Evolutionary conservation across 2,888 invertebrate genomes (phyloP).

Genomic region (Mylabris sibirica): DNA sequence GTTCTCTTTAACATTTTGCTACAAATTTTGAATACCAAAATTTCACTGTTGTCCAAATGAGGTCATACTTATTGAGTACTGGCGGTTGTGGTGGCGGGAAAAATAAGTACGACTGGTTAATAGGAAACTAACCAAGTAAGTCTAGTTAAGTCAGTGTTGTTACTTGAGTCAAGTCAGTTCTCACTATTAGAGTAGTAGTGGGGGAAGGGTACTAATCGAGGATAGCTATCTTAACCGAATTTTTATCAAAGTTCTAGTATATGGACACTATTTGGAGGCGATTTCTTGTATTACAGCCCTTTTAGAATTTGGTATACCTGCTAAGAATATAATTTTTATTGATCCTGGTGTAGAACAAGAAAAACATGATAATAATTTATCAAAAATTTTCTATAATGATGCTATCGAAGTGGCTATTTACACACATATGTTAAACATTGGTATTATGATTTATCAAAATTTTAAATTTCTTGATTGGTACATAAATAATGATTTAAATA

Average conservation of each 20-base stretch:
- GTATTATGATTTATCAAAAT: constrained; percentile 63
- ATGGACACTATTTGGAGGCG: constrained; percentile 72
- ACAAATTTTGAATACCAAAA: too few relatives aligned
- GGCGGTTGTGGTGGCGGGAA: too few relatives aligned
- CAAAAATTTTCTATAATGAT: constrained; percentile 54
- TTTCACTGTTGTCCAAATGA: too few relatives aligned
- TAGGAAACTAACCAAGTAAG: too few relatives aligned
- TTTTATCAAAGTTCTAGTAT: constrained; percentile 67
- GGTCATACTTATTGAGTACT: too few relatives aligned
- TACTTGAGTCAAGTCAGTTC: too few relatives aligned
- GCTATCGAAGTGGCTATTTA: constrained; percentile 66
- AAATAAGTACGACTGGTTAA: too few relatives aligned
- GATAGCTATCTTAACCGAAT: too few relatives aligned
- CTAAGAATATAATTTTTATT: constrained; percentile 68
- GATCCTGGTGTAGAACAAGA: constrained; percentile 61
- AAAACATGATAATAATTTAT: constrained; percentile 28
- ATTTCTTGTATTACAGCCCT: constrained; percentile 73
- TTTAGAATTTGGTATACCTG: constrained; percentile 66
- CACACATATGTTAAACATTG: constrained; percentile 55
- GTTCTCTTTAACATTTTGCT: too few relatives aligned
- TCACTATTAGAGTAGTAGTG: too few relatives aligned
- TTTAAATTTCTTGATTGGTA: constrained; percentile 68
- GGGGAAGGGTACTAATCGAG: too few relatives aligned
- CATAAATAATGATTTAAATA: constrained; percentile 50
- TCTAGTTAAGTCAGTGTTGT: too few relatives aligned